Conservation (phyloP, 2,113 vertebrate genomes). For the Lethenteron reissneri region DNA sequence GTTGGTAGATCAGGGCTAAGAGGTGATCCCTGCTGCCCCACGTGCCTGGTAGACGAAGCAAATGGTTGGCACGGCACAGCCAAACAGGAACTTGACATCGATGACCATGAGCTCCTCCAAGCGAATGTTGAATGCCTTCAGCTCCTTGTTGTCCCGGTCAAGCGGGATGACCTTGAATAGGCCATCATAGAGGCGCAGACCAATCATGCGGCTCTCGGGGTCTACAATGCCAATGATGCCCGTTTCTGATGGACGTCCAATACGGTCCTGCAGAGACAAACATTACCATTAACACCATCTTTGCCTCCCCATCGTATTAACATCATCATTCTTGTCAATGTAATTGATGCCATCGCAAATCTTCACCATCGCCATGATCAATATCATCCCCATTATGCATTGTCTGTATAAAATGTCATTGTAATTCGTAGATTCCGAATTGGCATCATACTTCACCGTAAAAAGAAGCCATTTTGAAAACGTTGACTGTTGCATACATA, state of each 20-base stretch:
- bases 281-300: accelerated
- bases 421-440: too few species aligned
- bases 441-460: too few species aligned
- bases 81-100: slow-evolving; percentile 83
- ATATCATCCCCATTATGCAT: too few species aligned
- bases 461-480: too few species aligned
- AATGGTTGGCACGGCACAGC: slow-evolving; percentile 85
- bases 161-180: slow-evolving; percentile 91
- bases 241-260: slow-evolving; percentile 82
- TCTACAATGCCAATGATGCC: slow-evolving; percentile 95
- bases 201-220: slow-evolving; percentile 92
- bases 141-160: slow-evolving; percentile 78
- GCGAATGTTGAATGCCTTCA: slow-evolving; percentile 93
- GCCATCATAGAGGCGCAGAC: slow-evolving; percentile 73
- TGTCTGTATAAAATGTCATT: too few species aligned
- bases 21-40: too few species aligned
- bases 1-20: too few species aligned
- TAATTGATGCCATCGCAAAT: too few species aligned
- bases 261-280: slow-evolving; percentile 45
- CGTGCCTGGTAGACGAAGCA: slow-evolving; percentile 94
- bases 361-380: too few species aligned
- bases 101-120: slow-evolving; percentile 93
- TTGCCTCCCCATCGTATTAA: too few species aligned
- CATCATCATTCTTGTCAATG: too few species aligned
- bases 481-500: too few species aligned